Conservation (phyloP, 2,888 invertebrate species). For the Helleia helle region DNA sequence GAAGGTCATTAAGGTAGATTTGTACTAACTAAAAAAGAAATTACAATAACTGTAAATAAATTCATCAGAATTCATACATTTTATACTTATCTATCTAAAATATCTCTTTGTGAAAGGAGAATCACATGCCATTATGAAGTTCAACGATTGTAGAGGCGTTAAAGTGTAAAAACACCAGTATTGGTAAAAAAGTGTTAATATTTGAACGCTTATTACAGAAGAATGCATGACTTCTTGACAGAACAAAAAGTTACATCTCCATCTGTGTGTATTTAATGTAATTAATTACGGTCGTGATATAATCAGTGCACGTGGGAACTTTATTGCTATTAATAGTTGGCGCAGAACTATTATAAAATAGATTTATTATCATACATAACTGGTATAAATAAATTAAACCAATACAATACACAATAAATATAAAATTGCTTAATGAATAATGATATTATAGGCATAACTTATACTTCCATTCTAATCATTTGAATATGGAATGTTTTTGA, state of each 20-base stretch:
- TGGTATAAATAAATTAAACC: conserved; percentile 3
- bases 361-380: conserved; percentile 1
- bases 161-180: neutral
- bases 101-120: too few relatives aligned
- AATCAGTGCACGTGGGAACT: conserved; percentile 4
- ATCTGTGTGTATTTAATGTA: neutral
- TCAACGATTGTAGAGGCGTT: neutral
- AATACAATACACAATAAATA: conserved; percentile 6
- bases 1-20: too few relatives aligned
- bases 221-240: neutral
- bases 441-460: conserved; percentile 1
- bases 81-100: too few relatives aligned
- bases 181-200: neutral
- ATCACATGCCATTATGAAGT: too few relatives aligned
- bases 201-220: neutral
- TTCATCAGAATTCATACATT: too few relatives aligned
- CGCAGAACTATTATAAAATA: neutral
- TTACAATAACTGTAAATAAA: too few relatives aligned
- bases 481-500: conserved; percentile 5
- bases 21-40: too few relatives aligned
- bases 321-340: neutral
- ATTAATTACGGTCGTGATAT: neutral
- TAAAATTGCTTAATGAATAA: conserved; percentile 4
- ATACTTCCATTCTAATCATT: conserved; percentile 6
- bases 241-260: neutral